A percentile compares a stretch with the other conserved stretches of the same genome.
Conservation (phyloP, 2,113 vertebrate genomes). For the Suricata suricatta region DNA sequence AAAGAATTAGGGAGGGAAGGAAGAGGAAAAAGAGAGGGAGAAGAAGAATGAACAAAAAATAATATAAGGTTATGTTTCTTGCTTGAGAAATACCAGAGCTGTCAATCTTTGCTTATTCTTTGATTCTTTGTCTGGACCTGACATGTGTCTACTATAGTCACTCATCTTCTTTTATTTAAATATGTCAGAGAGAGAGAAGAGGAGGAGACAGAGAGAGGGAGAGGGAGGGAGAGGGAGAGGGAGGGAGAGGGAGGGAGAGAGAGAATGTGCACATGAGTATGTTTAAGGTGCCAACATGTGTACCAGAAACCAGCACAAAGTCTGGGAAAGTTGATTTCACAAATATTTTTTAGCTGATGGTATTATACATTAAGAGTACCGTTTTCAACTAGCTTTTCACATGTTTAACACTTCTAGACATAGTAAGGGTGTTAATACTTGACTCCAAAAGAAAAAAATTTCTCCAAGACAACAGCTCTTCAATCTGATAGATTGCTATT, state of each 20-base stretch:
- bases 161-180: background rate
- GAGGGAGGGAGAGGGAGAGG: background rate
- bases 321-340: background rate
- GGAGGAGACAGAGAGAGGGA: background rate
- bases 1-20: background rate
- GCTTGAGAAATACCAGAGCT: background rate
- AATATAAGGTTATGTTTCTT: background rate
- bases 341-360: background rate
- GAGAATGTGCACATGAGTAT: background rate
- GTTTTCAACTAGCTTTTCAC: background rate
- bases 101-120: background rate
- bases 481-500: background rate
- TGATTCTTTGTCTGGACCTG: background rate
- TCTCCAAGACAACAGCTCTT: background rate
- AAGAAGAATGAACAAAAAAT: background rate
- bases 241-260: background rate
- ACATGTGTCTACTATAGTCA: background rate
- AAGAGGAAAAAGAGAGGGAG: background rate
- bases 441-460: background rate
- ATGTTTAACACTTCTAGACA: conserved; percentile 13
- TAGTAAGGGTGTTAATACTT: background rate
- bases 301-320: background rate
- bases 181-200: background rate
- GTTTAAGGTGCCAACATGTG: background rate
- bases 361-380: background rate